phyloP scores from a whole-genome alignment of 2,113 vertebrate genomes.

The Chlamydotis undulata region DNA sequence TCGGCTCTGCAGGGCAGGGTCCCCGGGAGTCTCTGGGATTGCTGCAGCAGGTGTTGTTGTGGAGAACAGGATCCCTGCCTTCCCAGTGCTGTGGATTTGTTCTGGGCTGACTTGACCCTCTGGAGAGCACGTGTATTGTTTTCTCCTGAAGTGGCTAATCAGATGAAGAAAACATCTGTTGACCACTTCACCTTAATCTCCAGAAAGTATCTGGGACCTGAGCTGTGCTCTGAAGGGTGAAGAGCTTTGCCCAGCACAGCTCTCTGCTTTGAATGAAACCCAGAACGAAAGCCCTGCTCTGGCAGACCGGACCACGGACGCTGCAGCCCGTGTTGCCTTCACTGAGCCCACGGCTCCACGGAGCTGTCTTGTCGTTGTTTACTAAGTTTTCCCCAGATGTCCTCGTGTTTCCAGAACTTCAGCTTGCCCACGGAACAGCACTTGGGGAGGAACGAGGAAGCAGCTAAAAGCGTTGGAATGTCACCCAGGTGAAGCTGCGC shows the following conservation, averaged over 20 bases:
- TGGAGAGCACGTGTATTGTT: background rate
- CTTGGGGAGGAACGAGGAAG: background rate
- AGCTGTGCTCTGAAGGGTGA: background rate
- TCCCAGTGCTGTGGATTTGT: background rate
- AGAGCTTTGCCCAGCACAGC: background rate
- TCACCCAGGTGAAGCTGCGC: background rate
- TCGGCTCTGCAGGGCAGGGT: conserved; percentile 44
- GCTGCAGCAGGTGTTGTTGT: conserved; percentile 72
- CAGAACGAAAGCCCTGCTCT: background rate
- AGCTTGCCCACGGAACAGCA: background rate
- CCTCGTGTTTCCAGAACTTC: background rate
- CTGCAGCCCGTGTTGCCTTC: rapidly evolving
- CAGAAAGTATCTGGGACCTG: background rate
- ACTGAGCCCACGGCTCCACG: background rate
- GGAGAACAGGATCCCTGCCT: conserved; percentile 39
- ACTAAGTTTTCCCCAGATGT: background rate
- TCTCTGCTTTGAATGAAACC: background rate
- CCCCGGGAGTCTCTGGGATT: conserved; percentile 47
- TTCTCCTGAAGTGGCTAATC: background rate
- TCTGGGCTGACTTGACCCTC: background rate
- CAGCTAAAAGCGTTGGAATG: background rate
- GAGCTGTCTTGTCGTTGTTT: background rate
- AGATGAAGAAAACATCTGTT: conserved; percentile 53
- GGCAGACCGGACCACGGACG: background rate
- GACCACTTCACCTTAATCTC: background rate